Base-by-base conservation (phyloP, 2,888 invertebrate species). In the Thelaira solivaga region DNA sequence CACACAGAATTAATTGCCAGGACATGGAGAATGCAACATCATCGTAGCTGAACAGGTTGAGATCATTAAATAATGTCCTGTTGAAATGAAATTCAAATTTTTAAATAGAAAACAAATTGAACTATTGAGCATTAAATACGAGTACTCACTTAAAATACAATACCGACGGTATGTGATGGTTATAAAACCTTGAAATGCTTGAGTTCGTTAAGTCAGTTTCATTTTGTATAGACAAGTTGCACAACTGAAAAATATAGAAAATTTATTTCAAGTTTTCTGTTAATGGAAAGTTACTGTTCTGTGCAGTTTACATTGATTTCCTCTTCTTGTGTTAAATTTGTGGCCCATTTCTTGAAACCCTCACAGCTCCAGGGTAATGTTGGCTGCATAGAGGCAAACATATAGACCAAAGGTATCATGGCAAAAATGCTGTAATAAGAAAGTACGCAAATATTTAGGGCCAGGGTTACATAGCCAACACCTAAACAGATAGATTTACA, bases 291-390 rank as follows among this genome's bases (percentile, higher is more conserved):
- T 26, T 6, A 26, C 26, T 4, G 26, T 26, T 26, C 26, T 4
- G 6, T 5, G 26, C 26, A 26, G 1, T 1, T 49, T 26, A 81
- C 81, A 74, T 80, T 80, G 16, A 34, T 55, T 16, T 77, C 57
- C 10, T 81, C 80, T 2, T 53, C 26, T 31, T 81, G 76, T 4
- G 80, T 77, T n/a, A 79, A 59, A 10, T 74, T 59, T 2, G 79
- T 45, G 0, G 62, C 36, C 82, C 83, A 85, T 3, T 80, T 20
- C 10, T 64, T 67, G 0, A 82, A 47, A 0, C 94, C 93, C 80
- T 91, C 91, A 85, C 96, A 96, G 81, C 93, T 91, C 96, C 96
- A 96, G 10, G 96, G 95, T 62, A 96, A 86, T n/a, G 91, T 92
- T 8, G 90, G 89, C 65, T 90, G 90, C 79, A 95, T 90, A 1